Conservation (phyloP, 2,113 vertebrate species). For the Syngnathoides biaculeatus region DNA sequence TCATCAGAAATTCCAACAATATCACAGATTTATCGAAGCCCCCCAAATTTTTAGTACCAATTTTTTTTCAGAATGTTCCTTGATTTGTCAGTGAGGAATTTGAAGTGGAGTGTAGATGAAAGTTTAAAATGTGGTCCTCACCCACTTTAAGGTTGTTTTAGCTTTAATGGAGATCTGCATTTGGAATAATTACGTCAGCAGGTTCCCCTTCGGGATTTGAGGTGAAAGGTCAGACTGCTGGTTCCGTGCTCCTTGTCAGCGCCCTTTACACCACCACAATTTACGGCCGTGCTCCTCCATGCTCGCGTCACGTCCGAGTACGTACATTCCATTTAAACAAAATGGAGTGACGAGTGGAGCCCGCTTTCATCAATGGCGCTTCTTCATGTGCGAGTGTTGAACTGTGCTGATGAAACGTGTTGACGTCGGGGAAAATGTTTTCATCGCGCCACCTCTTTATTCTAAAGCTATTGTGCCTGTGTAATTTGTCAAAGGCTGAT, state of each 20-base stretch:
- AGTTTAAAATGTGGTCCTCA: too few species aligned
- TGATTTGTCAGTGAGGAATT: too few species aligned
- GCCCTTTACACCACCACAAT: neutral
- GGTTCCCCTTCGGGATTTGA: neutral
- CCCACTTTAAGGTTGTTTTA: too few species aligned
- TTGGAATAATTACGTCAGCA: neutral
- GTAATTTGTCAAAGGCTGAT: conserved; percentile 31
- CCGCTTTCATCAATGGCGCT: neutral
- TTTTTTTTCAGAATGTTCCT: too few species aligned
- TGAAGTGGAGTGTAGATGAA: too few species aligned
- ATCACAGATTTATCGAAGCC: too few species aligned
- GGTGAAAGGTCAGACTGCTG: neutral
- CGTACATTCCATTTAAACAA: neutral
- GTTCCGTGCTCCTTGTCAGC: neutral
- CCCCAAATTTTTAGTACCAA: too few species aligned
- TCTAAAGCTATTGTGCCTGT: conserved; percentile 7
- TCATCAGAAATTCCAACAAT: too few species aligned
- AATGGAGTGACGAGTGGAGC: neutral
- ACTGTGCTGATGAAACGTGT: neutral
- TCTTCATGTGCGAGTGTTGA: neutral
- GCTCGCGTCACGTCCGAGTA: too few species aligned
- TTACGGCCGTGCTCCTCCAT: neutral
- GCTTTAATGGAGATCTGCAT: too few species aligned
- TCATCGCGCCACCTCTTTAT: neutral
- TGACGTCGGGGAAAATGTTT: neutral